Base-by-base conservation (phyloP, 2,888 invertebrate genomes). In the Neuroscelio doddi region DNA sequence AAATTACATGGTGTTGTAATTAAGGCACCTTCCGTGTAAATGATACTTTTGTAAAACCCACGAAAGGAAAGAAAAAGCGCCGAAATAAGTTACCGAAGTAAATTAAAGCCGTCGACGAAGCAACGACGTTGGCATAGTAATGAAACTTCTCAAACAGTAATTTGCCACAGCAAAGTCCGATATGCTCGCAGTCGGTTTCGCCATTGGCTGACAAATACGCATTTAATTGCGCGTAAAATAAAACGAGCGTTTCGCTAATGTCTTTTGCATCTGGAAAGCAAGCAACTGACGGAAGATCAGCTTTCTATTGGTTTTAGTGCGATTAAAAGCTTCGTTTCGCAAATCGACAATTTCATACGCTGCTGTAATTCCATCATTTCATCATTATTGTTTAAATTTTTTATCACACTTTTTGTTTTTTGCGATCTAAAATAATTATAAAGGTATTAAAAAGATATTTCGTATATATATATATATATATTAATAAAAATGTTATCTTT, bases 131-230 rank as follows among this genome's bases (percentile, higher is more conserved):
- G 62, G 52, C 52, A 61, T 55, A 67, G 47, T 64, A 71, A 72
- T 68, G 68, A 64, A 61, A 68, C 64, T 64, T 62, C 57, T 58
- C 58, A 62, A 62, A 64, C 58, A 62, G 64, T 68, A 68, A 68
- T 64, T 64, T 61, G 53, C 57, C 55, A 52, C 42, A 49, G 64
- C 45, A 47, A 62, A 57, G 58, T 62, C 64, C 64, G 61, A 68
- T 68, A 64, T 57, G 63, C 57, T 52, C 64, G 52, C 53, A 64
- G 59, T 50, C 52, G 45, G 59, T 50, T 62, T 51, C 44, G 24
- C 44, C 63, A 53, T 58, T 49, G 55, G 51, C 67, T 64, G 67
- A 63, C 67, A 67, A 67, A 67, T 67, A 63, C 52, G 52, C 63
- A 56, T 67, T 67, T 67, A 67, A 67, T 67, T 67, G 56, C 61